phyloP scores from a whole-genome alignment of 2,113 vertebrate genomes.

The Oreochromis niloticus region DNA sequence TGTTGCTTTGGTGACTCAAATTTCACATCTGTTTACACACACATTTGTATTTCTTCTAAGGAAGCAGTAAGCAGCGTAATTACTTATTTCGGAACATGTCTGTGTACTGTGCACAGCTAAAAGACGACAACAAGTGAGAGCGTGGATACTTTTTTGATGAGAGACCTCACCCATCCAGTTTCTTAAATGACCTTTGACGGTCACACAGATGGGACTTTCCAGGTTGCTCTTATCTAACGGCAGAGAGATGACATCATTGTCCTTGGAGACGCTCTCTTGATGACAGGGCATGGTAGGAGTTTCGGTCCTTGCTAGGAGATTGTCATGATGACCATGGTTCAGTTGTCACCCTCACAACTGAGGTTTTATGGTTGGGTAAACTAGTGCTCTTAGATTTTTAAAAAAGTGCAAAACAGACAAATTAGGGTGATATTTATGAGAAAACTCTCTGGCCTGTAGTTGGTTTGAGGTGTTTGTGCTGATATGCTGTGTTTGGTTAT shows the following conservation, averaged over 20 bases:
- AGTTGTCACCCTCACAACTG: not conserved
- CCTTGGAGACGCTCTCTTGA: not conserved
- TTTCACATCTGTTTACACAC: not conserved
- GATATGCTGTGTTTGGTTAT: not conserved
- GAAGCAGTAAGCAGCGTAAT: not conserved
- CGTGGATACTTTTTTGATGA: not conserved
- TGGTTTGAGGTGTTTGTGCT: not conserved
- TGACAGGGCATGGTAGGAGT: not conserved
- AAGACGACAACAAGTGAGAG: not conserved
- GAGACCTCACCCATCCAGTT: not conserved
- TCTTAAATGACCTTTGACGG: not conserved
- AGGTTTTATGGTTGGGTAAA: not conserved
- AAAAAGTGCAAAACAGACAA: not conserved
- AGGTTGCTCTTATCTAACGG: slow-evolving; percentile 19
- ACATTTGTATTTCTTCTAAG: not conserved
- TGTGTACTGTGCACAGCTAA: not conserved
- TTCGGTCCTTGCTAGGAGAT: not conserved
- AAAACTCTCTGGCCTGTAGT: not conserved
- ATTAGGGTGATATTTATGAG: not conserved
- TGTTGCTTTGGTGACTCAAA: not conserved
- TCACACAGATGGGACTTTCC: slow-evolving; percentile 21
- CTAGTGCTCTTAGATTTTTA: not conserved
- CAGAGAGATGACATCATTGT: slow-evolving; percentile 18
- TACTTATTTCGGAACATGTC: not conserved
- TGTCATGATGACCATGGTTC: not conserved